Conservation (phyloP, 2,797 vertebrate species). For the Mastacembelus armatus region DNA sequence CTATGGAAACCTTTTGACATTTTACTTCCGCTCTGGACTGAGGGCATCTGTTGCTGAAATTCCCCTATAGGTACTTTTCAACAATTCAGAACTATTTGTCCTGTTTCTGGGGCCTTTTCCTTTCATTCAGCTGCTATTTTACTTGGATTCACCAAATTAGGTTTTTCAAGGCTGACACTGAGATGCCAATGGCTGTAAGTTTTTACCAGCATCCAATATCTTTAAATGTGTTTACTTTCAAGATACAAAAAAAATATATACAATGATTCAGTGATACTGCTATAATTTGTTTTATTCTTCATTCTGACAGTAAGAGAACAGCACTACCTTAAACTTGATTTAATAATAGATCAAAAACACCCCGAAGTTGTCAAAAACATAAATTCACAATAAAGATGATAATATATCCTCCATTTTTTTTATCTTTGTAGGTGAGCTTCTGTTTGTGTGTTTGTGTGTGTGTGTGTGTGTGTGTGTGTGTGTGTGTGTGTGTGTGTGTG, state of each 20-base stretch:
- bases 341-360: conserved; percentile 3
- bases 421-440: too few relatives aligned
- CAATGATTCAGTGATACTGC: background rate
- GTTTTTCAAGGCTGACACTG: background rate
- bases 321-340: conserved; percentile 17
- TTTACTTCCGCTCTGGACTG: conserved; percentile 41
- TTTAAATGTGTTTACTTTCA: conserved; percentile 34
- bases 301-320: conserved; percentile 30
- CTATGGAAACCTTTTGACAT: conserved; percentile 56
- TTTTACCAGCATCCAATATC: conserved; percentile 15
- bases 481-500: conserved; percentile 7
- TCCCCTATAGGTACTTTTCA: conserved; percentile 39
- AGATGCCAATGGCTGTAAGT: conserved; percentile 1
- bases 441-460: background rate
- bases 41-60: conserved; percentile 20
- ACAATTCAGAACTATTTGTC: background rate
- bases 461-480: conserved; percentile 11
- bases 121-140: conserved; percentile 37
- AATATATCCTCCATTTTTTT: background rate
- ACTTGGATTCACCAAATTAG: conserved; percentile 47
- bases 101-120: background rate
- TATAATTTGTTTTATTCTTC: conserved; percentile 21
- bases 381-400: conserved; percentile 26
- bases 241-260: conserved; percentile 6
- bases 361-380: conserved; percentile 16